Percentiles rank a stretch among this genome's conserved stretches.
Conservation (phyloP, 2,888 invertebrate species). For the Drosophila prolongata region DNA sequence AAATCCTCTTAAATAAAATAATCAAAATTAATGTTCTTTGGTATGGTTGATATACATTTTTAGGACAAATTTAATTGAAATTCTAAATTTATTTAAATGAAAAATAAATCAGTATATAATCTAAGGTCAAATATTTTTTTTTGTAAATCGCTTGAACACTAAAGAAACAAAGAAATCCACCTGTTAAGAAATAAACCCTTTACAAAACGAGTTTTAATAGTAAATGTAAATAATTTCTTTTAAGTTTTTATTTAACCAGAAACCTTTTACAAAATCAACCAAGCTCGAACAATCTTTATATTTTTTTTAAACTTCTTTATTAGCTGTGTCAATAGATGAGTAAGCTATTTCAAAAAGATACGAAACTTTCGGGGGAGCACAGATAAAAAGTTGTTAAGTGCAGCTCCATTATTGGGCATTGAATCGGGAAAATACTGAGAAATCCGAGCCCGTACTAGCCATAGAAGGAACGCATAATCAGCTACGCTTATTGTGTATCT, state of each 20-base stretch:
- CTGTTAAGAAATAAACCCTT: no score
- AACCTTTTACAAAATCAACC: no score
- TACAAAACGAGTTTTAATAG: no score
- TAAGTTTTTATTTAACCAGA: no score
- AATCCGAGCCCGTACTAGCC: conserved; percentile 14
- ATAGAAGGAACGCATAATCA: conserved; percentile 26
- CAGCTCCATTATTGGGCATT: conserved; percentile 19
- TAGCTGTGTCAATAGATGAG: not conserved
- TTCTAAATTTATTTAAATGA: no score
- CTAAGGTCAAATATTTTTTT: no score
- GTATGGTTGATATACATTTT: no score
- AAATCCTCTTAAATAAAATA: not conserved
- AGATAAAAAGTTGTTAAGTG: conserved; percentile 11
- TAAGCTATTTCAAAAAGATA: not conserved
- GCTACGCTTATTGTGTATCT: conserved; percentile 48
- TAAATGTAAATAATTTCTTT: no score
- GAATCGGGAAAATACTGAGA: conserved; percentile 14
- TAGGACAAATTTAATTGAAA: no score
- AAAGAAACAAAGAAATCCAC: no score
- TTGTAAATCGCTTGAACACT: no score
- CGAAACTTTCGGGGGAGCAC: not conserved
- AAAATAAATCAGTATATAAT: no score
- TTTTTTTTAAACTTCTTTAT: not conserved
- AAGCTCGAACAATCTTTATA: not conserved
- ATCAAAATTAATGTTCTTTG: not conserved